Conservation (phyloP, 2,888 invertebrate species). For the Calameuta pallipes region DNA sequence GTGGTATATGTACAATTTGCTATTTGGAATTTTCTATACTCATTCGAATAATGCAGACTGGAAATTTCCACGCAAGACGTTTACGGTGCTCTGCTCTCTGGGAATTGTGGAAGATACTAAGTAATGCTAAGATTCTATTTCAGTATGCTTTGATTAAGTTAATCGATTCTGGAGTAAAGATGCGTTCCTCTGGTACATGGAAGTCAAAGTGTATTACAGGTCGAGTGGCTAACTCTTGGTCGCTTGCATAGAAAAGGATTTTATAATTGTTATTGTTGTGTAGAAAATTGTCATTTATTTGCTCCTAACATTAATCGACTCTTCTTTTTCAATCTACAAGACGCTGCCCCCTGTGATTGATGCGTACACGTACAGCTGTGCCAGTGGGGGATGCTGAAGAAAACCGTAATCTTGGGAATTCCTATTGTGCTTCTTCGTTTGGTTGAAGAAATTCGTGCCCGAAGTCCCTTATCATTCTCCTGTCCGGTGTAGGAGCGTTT, state of each 20-base stretch:
- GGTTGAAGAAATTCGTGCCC: conserved; percentile 49
- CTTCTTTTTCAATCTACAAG: background rate
- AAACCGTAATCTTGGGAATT: background rate
- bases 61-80: background rate
- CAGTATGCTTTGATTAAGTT: background rate
- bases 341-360: background rate
- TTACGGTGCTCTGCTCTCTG: background rate
- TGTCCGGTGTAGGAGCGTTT: conserved; percentile 80
- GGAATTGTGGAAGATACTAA: background rate
- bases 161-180: background rate
- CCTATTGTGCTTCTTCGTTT: background rate
- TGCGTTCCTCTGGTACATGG: background rate
- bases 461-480: conserved; percentile 92
- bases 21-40: background rate
- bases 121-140: background rate
- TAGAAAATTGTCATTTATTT: background rate
- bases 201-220: background rate
- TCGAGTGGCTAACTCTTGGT: background rate
- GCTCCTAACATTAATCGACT: background rate
- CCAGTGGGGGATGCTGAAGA: background rate
- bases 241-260: background rate
- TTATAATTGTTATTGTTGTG: background rate
- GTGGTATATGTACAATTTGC: background rate
- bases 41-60: background rate
- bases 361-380: background rate